Conservation (phyloP, 1,140 invertebrate species). For the Kradibia gibbosae region DNA sequence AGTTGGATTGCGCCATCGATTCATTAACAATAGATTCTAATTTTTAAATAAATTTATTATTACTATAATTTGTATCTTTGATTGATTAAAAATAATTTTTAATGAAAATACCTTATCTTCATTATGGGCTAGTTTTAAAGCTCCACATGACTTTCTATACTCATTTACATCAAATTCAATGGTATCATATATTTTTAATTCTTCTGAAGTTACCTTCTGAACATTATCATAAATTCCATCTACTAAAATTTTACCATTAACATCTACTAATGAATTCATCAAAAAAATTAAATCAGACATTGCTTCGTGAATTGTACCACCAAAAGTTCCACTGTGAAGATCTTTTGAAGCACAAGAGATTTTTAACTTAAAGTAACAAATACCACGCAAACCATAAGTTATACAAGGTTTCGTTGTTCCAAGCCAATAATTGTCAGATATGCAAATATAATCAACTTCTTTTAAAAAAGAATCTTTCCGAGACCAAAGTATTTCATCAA, state of each 20-base stretch:
- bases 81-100: constrained; percentile 3
- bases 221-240: constrained; percentile 87
- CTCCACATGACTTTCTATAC: constrained; percentile 81
- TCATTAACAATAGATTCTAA: constrained; percentile 84
- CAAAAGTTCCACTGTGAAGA: constrained; percentile 95
- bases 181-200: constrained; percentile 84
- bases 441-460: constrained; percentile 94
- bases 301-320: constrained; percentile 91
- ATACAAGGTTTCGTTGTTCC: constrained; percentile 97
- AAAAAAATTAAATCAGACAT: constrained; percentile 92
- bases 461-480: constrained; percentile 86
- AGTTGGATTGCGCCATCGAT: constrained; percentile 91
- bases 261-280: constrained; percentile 86
- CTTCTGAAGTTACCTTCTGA: constrained; percentile 80
- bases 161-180: constrained; percentile 93
- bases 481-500: constrained; percentile 88
- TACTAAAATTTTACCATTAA: constrained; percentile 87
- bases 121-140: constrained; percentile 80
- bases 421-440: constrained; percentile 99
- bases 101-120: constrained; percentile 78
- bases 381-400: constrained; percentile 95
- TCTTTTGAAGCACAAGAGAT: constrained; percentile 92
- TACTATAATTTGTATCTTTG: not conserved
- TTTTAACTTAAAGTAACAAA: constrained; percentile 94
- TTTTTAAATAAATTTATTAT: constrained; percentile 34